Percentiles rank a stretch among this genome's conserved stretches.
phyloP scores from a whole-genome alignment of 2,797 vertebrate species.

The Micrastur ruficollis region DNA sequence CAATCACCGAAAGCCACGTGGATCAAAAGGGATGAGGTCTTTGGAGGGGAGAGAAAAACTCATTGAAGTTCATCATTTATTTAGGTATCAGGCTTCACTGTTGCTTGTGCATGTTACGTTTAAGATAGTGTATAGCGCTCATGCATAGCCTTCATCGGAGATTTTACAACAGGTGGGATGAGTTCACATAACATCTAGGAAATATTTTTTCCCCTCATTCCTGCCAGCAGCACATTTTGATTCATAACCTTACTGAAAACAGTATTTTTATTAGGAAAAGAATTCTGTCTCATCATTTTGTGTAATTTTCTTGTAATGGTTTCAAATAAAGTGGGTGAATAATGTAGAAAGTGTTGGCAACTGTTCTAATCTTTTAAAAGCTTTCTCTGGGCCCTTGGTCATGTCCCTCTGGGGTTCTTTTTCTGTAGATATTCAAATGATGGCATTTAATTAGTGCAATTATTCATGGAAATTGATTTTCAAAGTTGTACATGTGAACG shows the following conservation, averaged over 20 bases:
- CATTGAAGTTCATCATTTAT: background rate
- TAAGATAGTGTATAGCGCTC: rapidly evolving
- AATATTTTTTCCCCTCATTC: background rate
- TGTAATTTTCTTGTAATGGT: background rate
- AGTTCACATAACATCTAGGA: background rate
- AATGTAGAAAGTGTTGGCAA: background rate
- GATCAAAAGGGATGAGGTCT: background rate
- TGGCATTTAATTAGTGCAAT: background rate
- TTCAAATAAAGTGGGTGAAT: background rate
- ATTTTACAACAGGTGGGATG: background rate
- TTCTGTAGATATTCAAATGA: background rate
- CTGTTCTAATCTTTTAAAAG: background rate
- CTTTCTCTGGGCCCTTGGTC: background rate
- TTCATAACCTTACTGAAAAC: background rate
- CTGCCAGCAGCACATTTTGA: background rate
- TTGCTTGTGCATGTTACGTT: rapidly evolving
- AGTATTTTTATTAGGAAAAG: background rate
- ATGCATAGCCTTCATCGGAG: too few relatives aligned
- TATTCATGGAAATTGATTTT: background rate
- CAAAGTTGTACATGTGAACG: background rate
- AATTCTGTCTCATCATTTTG: background rate
- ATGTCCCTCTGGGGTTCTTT: background rate
- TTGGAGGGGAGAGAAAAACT: background rate
- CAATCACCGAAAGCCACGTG: background rate
- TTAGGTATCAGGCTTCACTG: background rate